phyloP scores from a whole-genome alignment of 1,140 invertebrate genomes.

The Schlechtendalia chinensis region DNA sequence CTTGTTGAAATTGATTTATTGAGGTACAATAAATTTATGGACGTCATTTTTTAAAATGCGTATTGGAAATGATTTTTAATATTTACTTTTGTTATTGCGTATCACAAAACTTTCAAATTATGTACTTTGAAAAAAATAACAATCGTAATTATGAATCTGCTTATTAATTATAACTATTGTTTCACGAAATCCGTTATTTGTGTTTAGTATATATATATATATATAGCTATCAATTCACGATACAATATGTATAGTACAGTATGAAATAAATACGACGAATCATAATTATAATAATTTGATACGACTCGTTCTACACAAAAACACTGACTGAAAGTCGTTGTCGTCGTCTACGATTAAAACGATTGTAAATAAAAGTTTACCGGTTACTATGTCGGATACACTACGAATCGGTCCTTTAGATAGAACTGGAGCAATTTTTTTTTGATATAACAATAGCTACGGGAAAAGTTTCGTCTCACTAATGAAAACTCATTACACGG shows the following conservation, averaged over 20 bases:
- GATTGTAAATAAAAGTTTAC: neutral
- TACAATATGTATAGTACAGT: neutral
- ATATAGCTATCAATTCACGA: too few species aligned
- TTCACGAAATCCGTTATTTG: too few species aligned
- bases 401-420: neutral
- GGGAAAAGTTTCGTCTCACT: neutral
- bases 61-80: neutral
- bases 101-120: neutral
- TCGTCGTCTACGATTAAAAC: too few species aligned
- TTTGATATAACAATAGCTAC: neutral
- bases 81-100: neutral
- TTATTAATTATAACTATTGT: neutral
- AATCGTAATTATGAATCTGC: neutral
- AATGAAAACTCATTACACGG: neutral
- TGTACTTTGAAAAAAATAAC: neutral
- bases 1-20: neutral
- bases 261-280: neutral
- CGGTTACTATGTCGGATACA: neutral
- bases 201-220: too few species aligned
- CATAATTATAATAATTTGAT: neutral
- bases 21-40: neutral
- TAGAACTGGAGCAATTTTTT: neutral
- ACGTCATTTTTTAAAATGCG: neutral
- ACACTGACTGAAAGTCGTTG: neutral
- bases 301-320: neutral